These are phyloP conservation scores for Eptesicus fuscus DNA, from an alignment of 2,113 vertebrate genomes.

Conservation along the genomic window DNA sequence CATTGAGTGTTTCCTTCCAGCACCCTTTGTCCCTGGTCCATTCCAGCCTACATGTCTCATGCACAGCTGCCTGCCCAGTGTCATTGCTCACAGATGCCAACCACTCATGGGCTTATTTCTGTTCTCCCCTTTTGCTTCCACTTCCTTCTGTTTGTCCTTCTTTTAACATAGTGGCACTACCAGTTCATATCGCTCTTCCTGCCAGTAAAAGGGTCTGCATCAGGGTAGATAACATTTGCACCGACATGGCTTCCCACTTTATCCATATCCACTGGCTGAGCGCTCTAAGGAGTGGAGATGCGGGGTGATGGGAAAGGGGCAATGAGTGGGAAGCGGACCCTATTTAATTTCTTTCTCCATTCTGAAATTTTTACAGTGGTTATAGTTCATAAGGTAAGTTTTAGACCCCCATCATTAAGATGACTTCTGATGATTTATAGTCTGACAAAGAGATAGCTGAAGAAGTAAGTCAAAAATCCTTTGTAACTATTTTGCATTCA, in stretches of 20 bases:
- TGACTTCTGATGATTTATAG: not conserved
- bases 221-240: not conserved
- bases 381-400: conserved; percentile 39
- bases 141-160: not conserved
- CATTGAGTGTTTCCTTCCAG: not conserved
- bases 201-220: not conserved
- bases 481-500: not conserved
- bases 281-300: not conserved
- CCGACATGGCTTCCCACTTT: not conserved
- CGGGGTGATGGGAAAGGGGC: not conserved
- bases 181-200: not conserved
- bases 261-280: not conserved
- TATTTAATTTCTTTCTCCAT: not conserved
- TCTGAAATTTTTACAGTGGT: not conserved
- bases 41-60: not conserved
- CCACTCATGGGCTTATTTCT: not conserved
- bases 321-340: not conserved
- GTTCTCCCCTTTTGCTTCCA: not conserved
- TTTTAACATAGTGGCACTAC: not conserved
- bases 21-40: not conserved
- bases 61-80: not conserved
- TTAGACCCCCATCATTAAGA: accelerated
- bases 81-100: not conserved
- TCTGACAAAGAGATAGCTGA: not conserved
- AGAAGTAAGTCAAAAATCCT: not conserved